Evolutionary conservation across 2,888 invertebrate species (phyloP), one percentile per base, ranked within the genome.

Genomic region (Luffia ferchaultella): DNA sequence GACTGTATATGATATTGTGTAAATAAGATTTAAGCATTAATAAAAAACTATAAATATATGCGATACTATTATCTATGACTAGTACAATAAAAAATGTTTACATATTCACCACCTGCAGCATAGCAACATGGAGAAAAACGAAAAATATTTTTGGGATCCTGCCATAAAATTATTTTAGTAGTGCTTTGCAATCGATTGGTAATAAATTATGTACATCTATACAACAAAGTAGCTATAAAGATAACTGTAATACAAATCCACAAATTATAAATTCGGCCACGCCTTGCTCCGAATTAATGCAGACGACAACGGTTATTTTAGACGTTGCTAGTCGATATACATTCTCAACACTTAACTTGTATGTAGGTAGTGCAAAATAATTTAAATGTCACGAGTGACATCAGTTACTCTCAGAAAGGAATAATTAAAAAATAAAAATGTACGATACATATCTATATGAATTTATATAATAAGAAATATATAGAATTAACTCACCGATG

Each of bases 401-500:
- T n/a, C n/a, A n/a, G n/a, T n/a, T n/a, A n/a, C n/a, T n/a, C n/a
- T n/a, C n/a, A n/a, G n/a, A n/a, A n/a, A n/a, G 30, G 12, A 30
- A 7, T 30, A 12, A 7, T 12, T 30, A 30, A 7, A 30, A 3
- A 30, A 30, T 12, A 12, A 30, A 7, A 7, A 30, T 30, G 3
- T 30, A 30, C 12, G 30, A 30, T 7, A 12, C 30, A 30, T 30
- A 30, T 30, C 30, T 3, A 7, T 30, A 7, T 30, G 5, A 3
- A 30, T 7, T 30, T 30, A 17, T 17, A 19, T n/a, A 15, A 20
- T n/a, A 3, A 19, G 12, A 18, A 17, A 45, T 2, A 18, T 17
- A 18, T 46, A 30, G 16, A 46, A 30, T 48, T 53, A 12, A 74
- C 80, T 78, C 58, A 82, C 82, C 82, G 66, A 82, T 66, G 57